Evolutionary conservation across 2,113 vertebrate genomes (phyloP), one percentile per base, ranked within the genome.

Genomic region (Nannobrachium achirus): DNA sequence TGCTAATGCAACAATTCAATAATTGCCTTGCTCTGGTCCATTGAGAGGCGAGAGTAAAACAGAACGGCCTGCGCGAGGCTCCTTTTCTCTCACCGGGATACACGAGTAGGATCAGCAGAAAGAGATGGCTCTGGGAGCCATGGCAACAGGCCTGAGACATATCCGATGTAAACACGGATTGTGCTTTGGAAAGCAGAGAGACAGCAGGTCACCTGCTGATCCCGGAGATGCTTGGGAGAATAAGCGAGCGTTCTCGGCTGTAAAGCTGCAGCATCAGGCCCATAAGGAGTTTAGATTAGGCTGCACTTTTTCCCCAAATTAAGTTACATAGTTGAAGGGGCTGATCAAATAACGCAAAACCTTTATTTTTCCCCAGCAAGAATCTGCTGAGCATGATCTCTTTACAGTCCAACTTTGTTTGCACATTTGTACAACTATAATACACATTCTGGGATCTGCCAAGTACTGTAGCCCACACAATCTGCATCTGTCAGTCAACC

Each of bases 81-180:
- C 13, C 20, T 25, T 9, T 58, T 16, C 25, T 58, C 39, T 41
- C n/a, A 58, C 39, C 55, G 39, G 25, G 55, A 7, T 15, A 39
- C 25, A 8, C 7, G 8, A 13, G 14, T 48, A 33, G 33, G 14
- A 56, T 56, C 33, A 38, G 33, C 38, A 65, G 60, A 52, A 33
- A 65, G 56, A 69, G 72, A 70, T 73, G 68, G 75, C 76, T 45
- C 16, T 56, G 64, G 69, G 69, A 58, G 65, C 11, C 41, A 60
- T 5, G 50, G 57, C 48, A 51, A 50, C 55, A 63, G 50, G 25
- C 68, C 62, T 56, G 68, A 58, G 56, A 57, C 18, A 41, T 4
- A 41, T 46, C 66, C 46, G 63, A 69, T 61, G 53, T 45, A 66
- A 70, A 68, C 38, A 2, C 15, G 53, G 16, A 42, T 38, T 48